phyloP scores from a whole-genome alignment of 2,888 invertebrate genomes.

The Diarsia mendica region DNA sequence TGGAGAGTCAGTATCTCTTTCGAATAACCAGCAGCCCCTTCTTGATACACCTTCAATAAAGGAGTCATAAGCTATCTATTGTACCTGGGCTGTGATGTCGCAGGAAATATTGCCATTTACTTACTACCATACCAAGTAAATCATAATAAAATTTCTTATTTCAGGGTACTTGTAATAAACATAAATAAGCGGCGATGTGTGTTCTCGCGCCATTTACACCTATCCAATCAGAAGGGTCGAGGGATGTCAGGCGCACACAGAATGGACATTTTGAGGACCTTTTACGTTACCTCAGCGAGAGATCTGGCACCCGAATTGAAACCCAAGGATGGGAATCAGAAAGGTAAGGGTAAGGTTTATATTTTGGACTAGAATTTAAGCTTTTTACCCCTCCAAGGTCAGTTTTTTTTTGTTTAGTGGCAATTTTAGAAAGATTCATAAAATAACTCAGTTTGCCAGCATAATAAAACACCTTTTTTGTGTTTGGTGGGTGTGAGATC shows the following conservation, averaged over 20 bases:
- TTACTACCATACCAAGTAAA: neutral
- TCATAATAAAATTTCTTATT: constrained; percentile 56
- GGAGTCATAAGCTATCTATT: neutral
- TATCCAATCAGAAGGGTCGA: constrained; percentile 88
- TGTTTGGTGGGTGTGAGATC: no score
- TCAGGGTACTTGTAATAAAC: constrained; percentile 92
- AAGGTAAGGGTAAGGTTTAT: constrained; percentile 72
- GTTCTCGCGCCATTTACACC: constrained; percentile 92
- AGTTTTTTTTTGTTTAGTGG: no score
- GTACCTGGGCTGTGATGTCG: neutral
- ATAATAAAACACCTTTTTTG: neutral
- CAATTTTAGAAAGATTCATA: no score
- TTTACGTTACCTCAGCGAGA: constrained; percentile 93
- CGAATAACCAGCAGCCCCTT: no score
- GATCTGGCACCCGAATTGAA: constrained; percentile 81
- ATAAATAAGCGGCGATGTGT: constrained; percentile 92
- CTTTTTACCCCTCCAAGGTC: no score
- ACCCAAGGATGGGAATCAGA: constrained; percentile 66
- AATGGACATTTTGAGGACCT: constrained; percentile 93
- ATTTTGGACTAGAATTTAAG: neutral
- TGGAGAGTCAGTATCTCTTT: no score
- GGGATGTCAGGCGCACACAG: constrained; percentile 92
- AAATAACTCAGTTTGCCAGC: no score
- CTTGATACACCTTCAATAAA: neutral
- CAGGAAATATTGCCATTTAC: neutral